Evolutionary conservation across 2,113 vertebrate genomes (phyloP).

Genomic region (Phalacrocorax carbo): DNA sequence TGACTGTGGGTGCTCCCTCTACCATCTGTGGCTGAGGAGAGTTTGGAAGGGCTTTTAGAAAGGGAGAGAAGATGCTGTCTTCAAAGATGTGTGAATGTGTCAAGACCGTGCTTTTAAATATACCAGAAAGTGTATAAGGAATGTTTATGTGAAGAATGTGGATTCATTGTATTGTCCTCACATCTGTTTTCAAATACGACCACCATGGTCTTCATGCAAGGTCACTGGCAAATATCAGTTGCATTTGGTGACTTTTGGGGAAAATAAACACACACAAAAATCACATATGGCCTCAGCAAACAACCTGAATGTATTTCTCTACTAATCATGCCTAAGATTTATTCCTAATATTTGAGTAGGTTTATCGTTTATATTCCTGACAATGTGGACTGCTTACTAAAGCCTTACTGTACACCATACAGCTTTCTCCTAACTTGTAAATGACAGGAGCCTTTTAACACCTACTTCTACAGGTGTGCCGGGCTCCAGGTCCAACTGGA

Average conservation of each 20-base stretch:
- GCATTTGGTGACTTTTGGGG: not conserved
- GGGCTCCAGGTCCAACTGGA: not conserved
- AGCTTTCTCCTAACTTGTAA: not conserved
- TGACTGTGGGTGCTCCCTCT: not conserved
- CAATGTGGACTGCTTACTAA: not conserved
- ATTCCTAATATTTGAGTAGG: not conserved
- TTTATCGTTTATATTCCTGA: not conserved
- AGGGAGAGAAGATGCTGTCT: not conserved
- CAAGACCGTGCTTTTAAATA: not conserved
- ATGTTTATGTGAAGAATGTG: not conserved
- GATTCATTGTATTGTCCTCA: not conserved
- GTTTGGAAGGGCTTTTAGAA: not conserved
- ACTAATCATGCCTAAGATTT: not conserved
- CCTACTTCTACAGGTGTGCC: not conserved
- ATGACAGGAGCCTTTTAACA: not conserved
- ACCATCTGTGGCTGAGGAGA: not conserved
- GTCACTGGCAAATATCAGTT: not conserved
- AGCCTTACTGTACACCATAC: not conserved
- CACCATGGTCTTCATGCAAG: not conserved
- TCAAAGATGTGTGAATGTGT: not conserved
- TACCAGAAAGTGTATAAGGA: not conserved
- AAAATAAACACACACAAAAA: not conserved
- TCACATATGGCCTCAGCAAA: not conserved
- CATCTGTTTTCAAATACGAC: not conserved
- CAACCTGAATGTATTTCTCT: not conserved